Base-by-base conservation (phyloP, 1,140 invertebrate species). In the Littorina saxatilis region DNA sequence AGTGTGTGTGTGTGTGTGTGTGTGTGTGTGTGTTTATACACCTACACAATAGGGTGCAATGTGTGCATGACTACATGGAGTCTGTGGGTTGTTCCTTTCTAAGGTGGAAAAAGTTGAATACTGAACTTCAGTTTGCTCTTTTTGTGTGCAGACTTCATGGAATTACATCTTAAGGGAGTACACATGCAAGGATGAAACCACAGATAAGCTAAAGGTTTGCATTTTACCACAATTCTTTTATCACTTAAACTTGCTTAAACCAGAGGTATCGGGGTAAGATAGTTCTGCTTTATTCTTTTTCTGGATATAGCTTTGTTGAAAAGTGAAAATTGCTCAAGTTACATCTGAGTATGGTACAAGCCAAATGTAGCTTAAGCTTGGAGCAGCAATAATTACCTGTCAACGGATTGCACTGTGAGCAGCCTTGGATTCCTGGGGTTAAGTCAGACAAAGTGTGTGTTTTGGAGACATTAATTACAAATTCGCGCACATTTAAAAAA, bases 131-230 rank as follows among this genome's bases (percentile, higher is more conserved):
- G 0, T 37, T 68, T 68, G 7, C 2, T 35, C 29, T 72, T 72
- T 23, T n/a, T 35, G 11, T 75, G 23, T 20, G 7, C 76, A 78
- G 76, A 78, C 17, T 29, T 4, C 76, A 1, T 78, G 76, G 27
- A 87, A 91, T 74, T 92, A 89, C 81, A 83, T 93, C n/a, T 66
- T 93, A 27, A 84, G 92, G 85, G 92, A 93, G 84, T 91, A 87
- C 79, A 88, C 87, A 23, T 88, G 87, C 58, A 88, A 85, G 87
- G 92, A 93, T 78, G 85, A 87, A 58, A 80, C 84, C 73, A 81
- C 90, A 20, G 79, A 81, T 70, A 89, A 91, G 81, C 76, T 92
- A 43, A 87, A 89, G 82, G 91, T 92, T 85, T 79, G 74, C 27
- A n/a, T 3, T 29, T 5, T 23, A 29, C 5, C 7, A 40, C 15